phyloP scores from a whole-genome alignment of 1,140 invertebrate genomes.

The Aporrectodea caliginosa region DNA sequence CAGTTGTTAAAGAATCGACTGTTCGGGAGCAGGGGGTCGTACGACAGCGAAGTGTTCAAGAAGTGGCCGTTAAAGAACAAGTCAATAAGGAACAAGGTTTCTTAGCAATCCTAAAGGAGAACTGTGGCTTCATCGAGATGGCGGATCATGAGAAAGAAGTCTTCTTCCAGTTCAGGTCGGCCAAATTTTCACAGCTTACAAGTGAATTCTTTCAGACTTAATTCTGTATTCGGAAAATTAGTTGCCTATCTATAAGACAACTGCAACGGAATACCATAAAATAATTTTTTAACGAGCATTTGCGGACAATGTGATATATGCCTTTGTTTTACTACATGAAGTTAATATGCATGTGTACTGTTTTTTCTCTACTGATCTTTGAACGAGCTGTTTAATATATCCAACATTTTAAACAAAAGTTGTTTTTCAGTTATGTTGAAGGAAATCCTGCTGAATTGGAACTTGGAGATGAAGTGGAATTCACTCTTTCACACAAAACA shows the following conservation, averaged over 20 bases:
- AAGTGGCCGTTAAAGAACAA: not conserved
- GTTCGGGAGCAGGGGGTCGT: constrained; percentile 72
- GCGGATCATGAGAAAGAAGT: constrained; percentile 89
- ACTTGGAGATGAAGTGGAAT: constrained; percentile 88
- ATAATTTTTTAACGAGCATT: too few relatives aligned
- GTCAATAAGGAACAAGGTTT: not conserved
- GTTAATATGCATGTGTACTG: too few relatives aligned
- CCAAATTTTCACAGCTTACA: too few relatives aligned
- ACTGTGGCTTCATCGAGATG: constrained; percentile 95
- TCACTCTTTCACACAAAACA: constrained; percentile 72
- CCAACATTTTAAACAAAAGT: too few relatives aligned
- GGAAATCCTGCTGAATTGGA: constrained; percentile 76
- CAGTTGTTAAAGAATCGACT: constrained; percentile 26
- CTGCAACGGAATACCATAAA: too few relatives aligned
- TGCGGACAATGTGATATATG: too few relatives aligned
- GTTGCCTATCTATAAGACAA: not conserved
- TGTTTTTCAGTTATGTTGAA: constrained; percentile 73
- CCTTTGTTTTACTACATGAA: too few relatives aligned
- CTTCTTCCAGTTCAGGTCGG: constrained; percentile 94
- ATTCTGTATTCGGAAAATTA: not conserved
- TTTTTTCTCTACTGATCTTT: too few relatives aligned
- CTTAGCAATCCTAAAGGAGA: constrained; percentile 78
- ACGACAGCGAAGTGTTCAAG: not conserved
- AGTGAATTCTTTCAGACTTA: not conserved
- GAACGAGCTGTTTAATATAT: too few relatives aligned